These are phyloP conservation scores for Streptopelia turtur DNA, from an alignment of 2,797 vertebrate species.

Conservation along the genomic window DNA sequence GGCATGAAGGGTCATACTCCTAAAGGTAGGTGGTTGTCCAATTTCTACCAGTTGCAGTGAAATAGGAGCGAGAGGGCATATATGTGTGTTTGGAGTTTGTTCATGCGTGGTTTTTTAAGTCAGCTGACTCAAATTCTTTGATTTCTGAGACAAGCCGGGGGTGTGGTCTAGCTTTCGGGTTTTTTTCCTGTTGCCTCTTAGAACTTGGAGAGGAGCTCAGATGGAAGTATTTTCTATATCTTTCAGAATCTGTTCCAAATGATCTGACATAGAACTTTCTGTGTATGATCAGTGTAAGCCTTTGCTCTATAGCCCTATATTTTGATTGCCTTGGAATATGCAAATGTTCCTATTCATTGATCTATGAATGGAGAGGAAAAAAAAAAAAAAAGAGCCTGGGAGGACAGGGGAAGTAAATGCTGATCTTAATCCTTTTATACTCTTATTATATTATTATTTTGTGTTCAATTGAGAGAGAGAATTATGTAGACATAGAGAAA, in stretches of 20 bases:
- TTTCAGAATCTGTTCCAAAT: not conserved
- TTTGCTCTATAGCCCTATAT: not conserved
- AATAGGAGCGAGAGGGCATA: not conserved
- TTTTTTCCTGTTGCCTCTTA: not conserved
- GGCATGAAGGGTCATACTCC: not conserved
- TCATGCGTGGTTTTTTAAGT: fast-evolving
- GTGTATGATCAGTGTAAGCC: not conserved
- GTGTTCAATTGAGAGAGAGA: not conserved
- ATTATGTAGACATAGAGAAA: not conserved
- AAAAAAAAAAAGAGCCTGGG: not conserved
- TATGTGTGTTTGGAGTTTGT: not conserved
- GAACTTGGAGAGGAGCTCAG: not conserved
- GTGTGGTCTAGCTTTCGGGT: not conserved
- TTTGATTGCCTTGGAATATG: not conserved
- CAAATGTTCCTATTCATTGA: not conserved
- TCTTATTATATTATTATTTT: not conserved
- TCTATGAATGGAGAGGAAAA: not conserved
- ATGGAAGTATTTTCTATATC: not conserved
- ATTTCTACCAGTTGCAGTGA: not conserved
- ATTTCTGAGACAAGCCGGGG: not conserved
- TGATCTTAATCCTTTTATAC: not conserved
- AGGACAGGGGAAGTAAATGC: not conserved
- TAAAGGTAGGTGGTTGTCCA: not conserved
- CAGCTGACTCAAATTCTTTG: not conserved
- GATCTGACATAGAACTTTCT: not conserved